Percentiles rank a stretch among this genome's conserved stretches.
Evolutionary conservation across 2,797 vertebrate species (phyloP).

Genomic region (Trichosurus vulpecula): DNA sequence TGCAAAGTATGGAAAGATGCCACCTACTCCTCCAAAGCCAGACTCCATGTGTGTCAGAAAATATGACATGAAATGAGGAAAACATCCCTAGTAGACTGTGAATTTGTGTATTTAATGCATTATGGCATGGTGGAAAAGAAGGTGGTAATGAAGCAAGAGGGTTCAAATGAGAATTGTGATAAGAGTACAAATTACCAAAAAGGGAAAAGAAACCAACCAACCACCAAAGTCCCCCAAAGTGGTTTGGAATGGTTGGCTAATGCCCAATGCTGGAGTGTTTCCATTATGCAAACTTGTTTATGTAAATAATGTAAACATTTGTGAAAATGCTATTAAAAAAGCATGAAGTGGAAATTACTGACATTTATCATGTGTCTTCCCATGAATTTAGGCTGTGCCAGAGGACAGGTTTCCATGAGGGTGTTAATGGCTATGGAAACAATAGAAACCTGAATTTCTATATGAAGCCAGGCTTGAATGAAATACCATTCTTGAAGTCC

Average conservation of each 20-base stretch:
- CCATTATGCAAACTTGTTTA: conserved; percentile 63
- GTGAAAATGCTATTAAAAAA: conserved; percentile 75
- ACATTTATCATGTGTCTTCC: conserved; percentile 68
- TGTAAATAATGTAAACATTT: conserved; percentile 84
- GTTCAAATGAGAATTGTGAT: conserved; percentile 58
- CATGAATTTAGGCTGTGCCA: conserved; percentile 56
- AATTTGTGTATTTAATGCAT: conserved; percentile 79
- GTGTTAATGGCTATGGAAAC: conserved; percentile 61
- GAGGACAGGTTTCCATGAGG: conserved; percentile 25
- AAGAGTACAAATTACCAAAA: conserved; percentile 55
- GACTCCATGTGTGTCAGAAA: conserved; percentile 98
- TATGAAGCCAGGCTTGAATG: conserved; percentile 64
- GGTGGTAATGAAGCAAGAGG: conserved; percentile 69
- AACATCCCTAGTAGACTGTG: conserved; percentile 71
- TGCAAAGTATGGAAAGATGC: conserved; percentile 99
- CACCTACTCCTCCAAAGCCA: conserved; percentile 97
- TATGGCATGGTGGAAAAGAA: conserved; percentile 67
- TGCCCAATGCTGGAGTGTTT: conserved; percentile 64
- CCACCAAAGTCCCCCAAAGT: background rate
- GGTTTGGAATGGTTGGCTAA: conserved; percentile 70
- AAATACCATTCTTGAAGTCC: conserved; percentile 56
- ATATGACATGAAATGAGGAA: conserved; percentile 83
- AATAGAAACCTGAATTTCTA: conserved; percentile 63
- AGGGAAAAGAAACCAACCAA: background rate
- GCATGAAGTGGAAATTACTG: conserved; percentile 69